phyloP scores from a whole-genome alignment of 2,113 vertebrate genomes.

The Pteronura brasiliensis region DNA sequence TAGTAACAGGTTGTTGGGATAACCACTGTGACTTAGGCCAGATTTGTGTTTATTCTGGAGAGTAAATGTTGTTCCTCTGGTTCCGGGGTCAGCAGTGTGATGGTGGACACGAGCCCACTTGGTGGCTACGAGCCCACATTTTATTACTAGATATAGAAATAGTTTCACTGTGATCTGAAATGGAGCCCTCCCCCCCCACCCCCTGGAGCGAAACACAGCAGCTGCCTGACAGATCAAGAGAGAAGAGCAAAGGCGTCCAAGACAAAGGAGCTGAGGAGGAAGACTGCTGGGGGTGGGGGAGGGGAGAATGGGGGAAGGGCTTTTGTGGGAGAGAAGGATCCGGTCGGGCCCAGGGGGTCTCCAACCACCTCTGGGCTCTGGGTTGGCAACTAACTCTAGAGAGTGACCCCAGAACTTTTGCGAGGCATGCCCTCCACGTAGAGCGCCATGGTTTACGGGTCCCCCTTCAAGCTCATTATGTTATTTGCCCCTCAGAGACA shows the following conservation, averaged over 20 bases:
- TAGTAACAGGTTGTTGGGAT: neutral
- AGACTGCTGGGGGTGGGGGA: neutral
- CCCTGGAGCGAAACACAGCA: neutral
- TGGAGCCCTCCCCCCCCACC: neutral
- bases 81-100: neutral
- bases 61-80: neutral
- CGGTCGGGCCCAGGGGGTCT: neutral
- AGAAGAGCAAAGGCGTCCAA: neutral
- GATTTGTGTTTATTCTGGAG: neutral
- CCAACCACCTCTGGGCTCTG: neutral
- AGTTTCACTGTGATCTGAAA: constrained; percentile 7
- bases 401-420: neutral
- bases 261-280: neutral
- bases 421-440: neutral
- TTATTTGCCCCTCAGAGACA: neutral
- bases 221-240: neutral
- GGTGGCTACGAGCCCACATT: neutral
- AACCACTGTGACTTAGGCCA: neutral
- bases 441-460: neutral
- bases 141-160: neutral
- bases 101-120: neutral
- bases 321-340: neutral
- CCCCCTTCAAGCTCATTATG: neutral
- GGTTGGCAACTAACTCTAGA: neutral
- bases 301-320: neutral